Conservation (phyloP, 2,113 vertebrate species). For the Erpornis zantholeuca region DNA sequence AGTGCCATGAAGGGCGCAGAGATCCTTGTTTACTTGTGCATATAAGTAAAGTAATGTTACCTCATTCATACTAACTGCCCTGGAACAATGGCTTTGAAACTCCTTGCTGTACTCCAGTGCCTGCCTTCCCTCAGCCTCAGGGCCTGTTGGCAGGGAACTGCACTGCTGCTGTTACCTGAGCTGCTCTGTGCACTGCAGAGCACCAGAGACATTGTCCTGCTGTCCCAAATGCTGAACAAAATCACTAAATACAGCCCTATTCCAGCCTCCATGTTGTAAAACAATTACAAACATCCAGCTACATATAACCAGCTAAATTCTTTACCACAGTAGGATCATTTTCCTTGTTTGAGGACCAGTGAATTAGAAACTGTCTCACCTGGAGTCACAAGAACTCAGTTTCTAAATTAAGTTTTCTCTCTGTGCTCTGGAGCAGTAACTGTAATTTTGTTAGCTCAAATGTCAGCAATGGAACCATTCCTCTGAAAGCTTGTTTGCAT, state of each 20-base stretch:
- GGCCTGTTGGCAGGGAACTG: neutral
- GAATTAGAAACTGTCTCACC: neutral
- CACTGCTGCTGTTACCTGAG: neutral
- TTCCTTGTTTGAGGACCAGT: neutral
- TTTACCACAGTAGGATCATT: neutral
- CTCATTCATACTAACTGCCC: neutral
- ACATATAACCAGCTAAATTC: neutral
- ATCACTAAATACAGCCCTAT: neutral
- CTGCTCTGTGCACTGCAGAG: neutral
- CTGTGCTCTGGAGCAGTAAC: neutral
- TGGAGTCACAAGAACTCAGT: neutral
- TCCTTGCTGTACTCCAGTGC: neutral
- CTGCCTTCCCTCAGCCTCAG: neutral
- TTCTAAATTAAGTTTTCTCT: slow-evolving; percentile 25
- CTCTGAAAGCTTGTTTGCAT: neutral
- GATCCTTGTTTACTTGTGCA: neutral
- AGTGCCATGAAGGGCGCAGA: neutral
- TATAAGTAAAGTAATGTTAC: neutral
- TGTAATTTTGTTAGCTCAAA: slow-evolving; percentile 6
- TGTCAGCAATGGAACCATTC: neutral
- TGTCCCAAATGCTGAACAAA: neutral
- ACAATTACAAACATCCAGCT: neutral
- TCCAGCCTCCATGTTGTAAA: neutral
- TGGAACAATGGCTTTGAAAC: neutral
- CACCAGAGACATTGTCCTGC: neutral